Evolutionary conservation across 2,113 vertebrate species (phyloP).

Genomic region (Gopherus evgoodei): DNA sequence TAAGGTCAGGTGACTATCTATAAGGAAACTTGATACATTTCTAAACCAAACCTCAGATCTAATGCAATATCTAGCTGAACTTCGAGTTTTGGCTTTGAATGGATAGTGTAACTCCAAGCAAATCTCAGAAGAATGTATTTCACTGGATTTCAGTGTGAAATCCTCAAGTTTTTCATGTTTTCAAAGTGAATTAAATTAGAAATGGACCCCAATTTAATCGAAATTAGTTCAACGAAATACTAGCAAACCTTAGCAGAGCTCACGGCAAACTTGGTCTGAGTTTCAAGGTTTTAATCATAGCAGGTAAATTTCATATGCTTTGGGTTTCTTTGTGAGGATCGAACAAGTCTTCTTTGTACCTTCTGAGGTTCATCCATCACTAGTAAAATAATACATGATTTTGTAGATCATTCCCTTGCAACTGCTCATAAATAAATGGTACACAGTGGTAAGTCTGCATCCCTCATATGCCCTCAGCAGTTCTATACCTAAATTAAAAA

Average conservation of each 20-base stretch:
- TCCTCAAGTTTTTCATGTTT: background rate
- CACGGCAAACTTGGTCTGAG: background rate
- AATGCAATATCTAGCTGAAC: background rate
- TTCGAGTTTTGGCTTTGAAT: background rate
- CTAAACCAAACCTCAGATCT: background rate
- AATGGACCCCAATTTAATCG: background rate
- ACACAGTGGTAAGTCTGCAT: background rate
- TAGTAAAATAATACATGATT: conserved; percentile 2
- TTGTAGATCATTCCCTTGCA: conserved; percentile 1
- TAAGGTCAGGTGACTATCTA: background rate
- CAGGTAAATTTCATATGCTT: background rate
- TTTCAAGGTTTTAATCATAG: background rate
- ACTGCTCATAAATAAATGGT: conserved; percentile 49
- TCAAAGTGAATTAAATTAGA: background rate
- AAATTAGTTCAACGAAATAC: background rate
- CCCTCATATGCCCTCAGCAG: conserved; percentile 1
- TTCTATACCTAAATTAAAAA: conserved; percentile 64
- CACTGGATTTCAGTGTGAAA: background rate
- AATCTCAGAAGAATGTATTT: background rate
- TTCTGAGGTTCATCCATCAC: background rate
- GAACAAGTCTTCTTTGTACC: background rate
- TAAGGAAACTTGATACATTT: background rate
- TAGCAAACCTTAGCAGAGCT: background rate
- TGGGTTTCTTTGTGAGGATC: background rate
- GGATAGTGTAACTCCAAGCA: background rate